These are phyloP conservation scores for Charadrius vociferus DNA, from an alignment of 2,113 vertebrate species.

Conservation along the genomic window DNA sequence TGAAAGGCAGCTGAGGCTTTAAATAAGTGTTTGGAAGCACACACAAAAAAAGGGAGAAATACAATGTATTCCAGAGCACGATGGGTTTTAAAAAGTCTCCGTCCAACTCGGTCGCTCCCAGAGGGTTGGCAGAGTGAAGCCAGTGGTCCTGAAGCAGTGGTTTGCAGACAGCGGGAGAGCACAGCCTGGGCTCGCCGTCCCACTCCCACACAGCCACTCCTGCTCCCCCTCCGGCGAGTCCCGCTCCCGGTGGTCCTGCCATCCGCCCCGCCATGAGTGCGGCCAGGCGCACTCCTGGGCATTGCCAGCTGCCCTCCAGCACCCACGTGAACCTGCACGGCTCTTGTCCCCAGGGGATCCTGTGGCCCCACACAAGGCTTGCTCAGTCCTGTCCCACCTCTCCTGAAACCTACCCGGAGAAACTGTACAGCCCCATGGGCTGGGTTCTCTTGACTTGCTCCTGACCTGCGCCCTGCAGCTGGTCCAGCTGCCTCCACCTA, in stretches of 20 bases:
- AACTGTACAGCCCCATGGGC: no score
- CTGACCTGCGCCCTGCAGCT: not conserved
- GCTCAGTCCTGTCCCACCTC: not conserved
- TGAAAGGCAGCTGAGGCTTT: not conserved
- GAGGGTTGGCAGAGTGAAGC: not conserved
- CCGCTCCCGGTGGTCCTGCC: not conserved
- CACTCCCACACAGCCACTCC: rapidly evolving
- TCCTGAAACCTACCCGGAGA: not conserved
- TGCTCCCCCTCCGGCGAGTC: rapidly evolving
- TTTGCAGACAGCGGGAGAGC: rapidly evolving
- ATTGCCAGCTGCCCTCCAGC: not conserved
- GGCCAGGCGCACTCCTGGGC: not conserved
- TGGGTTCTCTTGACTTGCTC: not conserved
- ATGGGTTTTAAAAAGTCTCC: not conserved
- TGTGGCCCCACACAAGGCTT: no score
- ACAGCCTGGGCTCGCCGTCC: not conserved
- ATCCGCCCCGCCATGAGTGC: rapidly evolving
- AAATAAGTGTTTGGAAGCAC: not conserved
- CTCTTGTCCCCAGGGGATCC: not conserved
- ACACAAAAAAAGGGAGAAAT: not conserved
- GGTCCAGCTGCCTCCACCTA: not conserved
- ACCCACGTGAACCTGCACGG: rapidly evolving
- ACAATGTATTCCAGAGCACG: not conserved
- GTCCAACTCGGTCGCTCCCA: not conserved
- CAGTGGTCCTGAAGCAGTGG: no score